Conservation (phyloP, 2,113 vertebrate species). For the Forbesichthys papilliferus region DNA sequence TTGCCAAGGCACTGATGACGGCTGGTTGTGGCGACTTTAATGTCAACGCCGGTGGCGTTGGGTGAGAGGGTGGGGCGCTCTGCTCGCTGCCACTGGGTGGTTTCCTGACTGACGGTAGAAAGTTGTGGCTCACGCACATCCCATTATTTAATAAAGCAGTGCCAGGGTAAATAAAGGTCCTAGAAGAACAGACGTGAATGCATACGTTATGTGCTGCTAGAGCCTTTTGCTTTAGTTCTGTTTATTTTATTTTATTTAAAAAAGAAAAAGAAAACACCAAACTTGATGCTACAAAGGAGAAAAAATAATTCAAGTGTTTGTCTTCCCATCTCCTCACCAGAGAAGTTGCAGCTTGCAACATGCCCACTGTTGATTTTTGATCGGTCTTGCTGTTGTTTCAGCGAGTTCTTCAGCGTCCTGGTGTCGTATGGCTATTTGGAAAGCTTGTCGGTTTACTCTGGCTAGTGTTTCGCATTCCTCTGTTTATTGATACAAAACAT, state of each 20-base stretch:
- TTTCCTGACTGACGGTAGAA: constrained; percentile 40
- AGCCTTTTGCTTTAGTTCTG: constrained; percentile 15
- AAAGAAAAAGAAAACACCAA: neutral
- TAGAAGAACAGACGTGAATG: constrained; percentile 37
- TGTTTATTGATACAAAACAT: constrained; percentile 54
- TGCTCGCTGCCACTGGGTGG: constrained; percentile 57
- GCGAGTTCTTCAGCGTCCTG: constrained; percentile 5
- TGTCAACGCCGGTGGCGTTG: constrained; percentile 30
- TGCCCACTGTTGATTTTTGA: constrained; percentile 21
- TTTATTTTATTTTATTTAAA: neutral
- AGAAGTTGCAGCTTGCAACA: constrained; percentile 38
- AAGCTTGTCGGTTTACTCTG: constrained; percentile 54
- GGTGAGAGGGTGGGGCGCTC: constrained; percentile 33
- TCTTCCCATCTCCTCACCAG: neutral
- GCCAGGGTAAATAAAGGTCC: constrained; percentile 51
- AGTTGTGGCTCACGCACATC: constrained; percentile 29
- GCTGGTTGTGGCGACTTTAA: constrained; percentile 52
- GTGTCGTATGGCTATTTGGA: constrained; percentile 26
- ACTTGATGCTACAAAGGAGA: neutral
- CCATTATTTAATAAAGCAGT: constrained; percentile 52
- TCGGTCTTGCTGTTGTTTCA: constrained; percentile 7
- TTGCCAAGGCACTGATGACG: constrained; percentile 53
- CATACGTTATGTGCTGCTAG: constrained; percentile 22
- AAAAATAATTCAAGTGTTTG: neutral
- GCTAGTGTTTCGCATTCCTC: constrained; percentile 49